These are phyloP conservation scores for Alethe castanea DNA, from an alignment of 2,113 vertebrate genomes.

Conservation along the genomic window DNA sequence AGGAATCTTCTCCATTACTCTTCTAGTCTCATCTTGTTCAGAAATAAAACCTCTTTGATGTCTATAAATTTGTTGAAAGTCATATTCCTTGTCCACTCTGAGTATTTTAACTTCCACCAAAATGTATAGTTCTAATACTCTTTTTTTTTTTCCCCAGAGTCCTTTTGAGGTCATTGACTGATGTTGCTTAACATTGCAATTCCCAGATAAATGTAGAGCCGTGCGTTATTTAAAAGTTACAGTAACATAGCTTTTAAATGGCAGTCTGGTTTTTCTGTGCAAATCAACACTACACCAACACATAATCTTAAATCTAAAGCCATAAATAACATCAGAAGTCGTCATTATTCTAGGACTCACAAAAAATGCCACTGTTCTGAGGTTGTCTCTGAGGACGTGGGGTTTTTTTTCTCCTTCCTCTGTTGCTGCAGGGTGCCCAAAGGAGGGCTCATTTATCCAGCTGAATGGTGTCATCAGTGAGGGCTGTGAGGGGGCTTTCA, in stretches of 20 bases:
- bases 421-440: accelerated
- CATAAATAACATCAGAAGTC: background rate
- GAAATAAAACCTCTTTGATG: background rate
- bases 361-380: background rate
- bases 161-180: background rate
- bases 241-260: background rate
- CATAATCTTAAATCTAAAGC: background rate
- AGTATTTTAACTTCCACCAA: background rate
- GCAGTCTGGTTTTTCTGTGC: background rate
- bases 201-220: background rate
- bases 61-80: background rate
- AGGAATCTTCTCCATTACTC: background rate
- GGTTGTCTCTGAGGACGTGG: too few species aligned
- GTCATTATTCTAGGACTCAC: background rate
- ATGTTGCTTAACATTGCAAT: background rate
- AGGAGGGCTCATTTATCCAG: background rate
- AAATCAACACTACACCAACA: background rate
- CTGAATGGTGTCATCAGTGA: accelerated
- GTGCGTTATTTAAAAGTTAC: background rate
- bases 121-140: background rate
- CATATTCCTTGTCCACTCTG: background rate
- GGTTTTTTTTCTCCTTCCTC: background rate
- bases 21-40: background rate
- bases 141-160: too few species aligned
- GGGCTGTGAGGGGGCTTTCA: background rate